A percentile compares a stretch with the other conserved stretches of the same genome.
Conservation (phyloP, 1,140 invertebrate species). For the Thereuonema tuberculata region DNA sequence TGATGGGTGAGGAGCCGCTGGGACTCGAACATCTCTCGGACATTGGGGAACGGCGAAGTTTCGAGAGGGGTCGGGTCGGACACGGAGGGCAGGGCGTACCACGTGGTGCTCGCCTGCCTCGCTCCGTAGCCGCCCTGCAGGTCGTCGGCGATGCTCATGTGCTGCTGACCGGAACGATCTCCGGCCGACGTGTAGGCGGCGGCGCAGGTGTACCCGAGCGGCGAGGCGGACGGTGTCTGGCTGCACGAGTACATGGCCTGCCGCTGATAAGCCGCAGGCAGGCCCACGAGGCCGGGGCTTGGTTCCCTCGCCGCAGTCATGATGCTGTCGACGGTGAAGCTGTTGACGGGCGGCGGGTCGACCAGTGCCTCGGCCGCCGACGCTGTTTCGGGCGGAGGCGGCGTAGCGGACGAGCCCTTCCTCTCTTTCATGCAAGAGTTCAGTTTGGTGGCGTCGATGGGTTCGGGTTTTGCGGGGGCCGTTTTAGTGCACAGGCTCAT, state of each 20-base stretch:
- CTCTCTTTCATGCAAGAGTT: slow-evolving; percentile 18
- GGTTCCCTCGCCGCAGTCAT: slow-evolving; percentile 18
- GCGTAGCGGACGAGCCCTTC: neutral
- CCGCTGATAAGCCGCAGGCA: neutral
- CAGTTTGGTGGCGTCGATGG: slow-evolving; percentile 19
- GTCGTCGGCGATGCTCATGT: neutral
- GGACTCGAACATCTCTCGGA: slow-evolving; percentile 4
- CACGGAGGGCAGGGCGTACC: slow-evolving; percentile 11
- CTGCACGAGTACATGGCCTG: slow-evolving; percentile 1
- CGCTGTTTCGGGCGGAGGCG: slow-evolving; percentile 11
- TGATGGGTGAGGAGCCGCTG: slow-evolving; percentile 3
- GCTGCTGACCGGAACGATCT: neutral
- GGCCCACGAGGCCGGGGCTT: neutral
- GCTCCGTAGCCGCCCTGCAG: neutral
- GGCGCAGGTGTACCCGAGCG: neutral
- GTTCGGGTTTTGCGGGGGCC: slow-evolving; percentile 19
- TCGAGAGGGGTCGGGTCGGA: neutral
- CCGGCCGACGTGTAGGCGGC: too few relatives aligned
- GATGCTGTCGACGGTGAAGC: slow-evolving; percentile 22
- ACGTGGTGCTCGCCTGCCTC: neutral
- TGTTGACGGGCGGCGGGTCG: slow-evolving; percentile 16
- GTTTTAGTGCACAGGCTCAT: slow-evolving; percentile 10
- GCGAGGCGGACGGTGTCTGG: neutral
- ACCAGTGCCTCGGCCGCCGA: slow-evolving; percentile 13
- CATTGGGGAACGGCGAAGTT: neutral